Conservation (phyloP, 2,113 vertebrate species). For the Mus musculus region GRCm39 chr13:49739501-49740000, state of each 20-base stretch:
- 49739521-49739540: not conserved
- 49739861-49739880: not conserved
- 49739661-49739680: not conserved
- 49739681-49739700: not conserved
- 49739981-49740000: not conserved
- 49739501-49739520: not conserved
- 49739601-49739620: not conserved
- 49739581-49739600: not conserved
- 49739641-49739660: not conserved
- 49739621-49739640: not conserved
- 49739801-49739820: not conserved
- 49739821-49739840: not conserved
- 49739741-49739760: not conserved
- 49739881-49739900: not conserved
- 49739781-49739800: not conserved
- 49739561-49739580: not conserved
- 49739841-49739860: not conserved
- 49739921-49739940: not conserved
- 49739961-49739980: not conserved
- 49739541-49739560: not conserved
- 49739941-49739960: not conserved
- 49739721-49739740: not conserved
- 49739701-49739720: not conserved
- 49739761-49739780: not conserved
- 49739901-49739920: not conserved